phyloP scores from a whole-genome alignment of 2,113 vertebrate genomes.

The Leptobrachium ailaonicum region DNA sequence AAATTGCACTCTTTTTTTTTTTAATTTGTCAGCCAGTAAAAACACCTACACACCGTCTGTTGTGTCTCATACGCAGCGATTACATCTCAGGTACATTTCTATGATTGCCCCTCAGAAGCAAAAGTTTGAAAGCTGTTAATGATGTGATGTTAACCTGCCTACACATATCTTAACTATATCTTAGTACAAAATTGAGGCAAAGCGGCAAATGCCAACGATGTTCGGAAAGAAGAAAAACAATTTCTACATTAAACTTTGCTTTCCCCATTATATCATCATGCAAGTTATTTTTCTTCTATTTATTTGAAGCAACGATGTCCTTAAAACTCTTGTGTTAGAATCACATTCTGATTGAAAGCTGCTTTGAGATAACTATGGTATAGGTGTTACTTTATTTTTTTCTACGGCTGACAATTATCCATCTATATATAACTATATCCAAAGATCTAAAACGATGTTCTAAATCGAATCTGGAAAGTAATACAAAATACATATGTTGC shows the following conservation, averaged over 20 bases:
- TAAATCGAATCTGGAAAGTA: too few relatives aligned
- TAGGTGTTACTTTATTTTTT: too few relatives aligned
- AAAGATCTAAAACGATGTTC: too few relatives aligned
- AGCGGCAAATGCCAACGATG: background rate
- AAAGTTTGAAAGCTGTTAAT: slow-evolving; percentile 46
- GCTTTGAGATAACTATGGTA: too few relatives aligned
- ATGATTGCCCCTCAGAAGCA: slow-evolving; percentile 43
- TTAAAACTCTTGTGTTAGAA: too few relatives aligned
- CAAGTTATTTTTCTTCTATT: background rate
- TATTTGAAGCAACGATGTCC: too few relatives aligned
- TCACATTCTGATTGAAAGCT: too few relatives aligned
- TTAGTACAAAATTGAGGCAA: background rate
- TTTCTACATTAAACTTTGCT: background rate
- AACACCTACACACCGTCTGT: slow-evolving; percentile 47
- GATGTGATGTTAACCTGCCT: slow-evolving; percentile 46
- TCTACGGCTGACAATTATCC: too few relatives aligned
- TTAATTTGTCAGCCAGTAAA: slow-evolving; percentile 16
- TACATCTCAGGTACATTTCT: slow-evolving; percentile 48
- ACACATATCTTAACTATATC: slow-evolving; percentile 38
- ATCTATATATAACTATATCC: too few relatives aligned
- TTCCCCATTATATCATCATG: background rate
- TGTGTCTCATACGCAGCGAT: slow-evolving; percentile 41
- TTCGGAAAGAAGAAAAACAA: background rate
- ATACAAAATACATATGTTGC: too few relatives aligned
- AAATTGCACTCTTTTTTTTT: slow-evolving; percentile 21